Evolutionary conservation across 2,888 invertebrate species (phyloP), one percentile per base, ranked within the genome.

Genomic region (Nowickia ferox): DNA sequence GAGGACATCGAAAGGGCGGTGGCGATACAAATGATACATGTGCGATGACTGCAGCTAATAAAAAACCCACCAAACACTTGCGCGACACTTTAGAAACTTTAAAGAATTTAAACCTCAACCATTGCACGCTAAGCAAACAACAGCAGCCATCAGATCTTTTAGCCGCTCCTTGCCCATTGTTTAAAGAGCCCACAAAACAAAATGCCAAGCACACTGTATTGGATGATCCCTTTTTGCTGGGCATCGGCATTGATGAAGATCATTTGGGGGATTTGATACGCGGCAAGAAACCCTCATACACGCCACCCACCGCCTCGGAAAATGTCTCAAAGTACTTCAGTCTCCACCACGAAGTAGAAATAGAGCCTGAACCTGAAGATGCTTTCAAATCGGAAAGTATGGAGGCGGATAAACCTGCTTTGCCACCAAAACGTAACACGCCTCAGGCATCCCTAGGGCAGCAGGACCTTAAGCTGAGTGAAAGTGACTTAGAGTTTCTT

Each of bases 161-260:
- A 65, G 19, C 17, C 44, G 66, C 10, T 9, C 79, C 51, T 17
- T 55, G 75, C 40, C 57, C n/a, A 42, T 10, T 69, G 13, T 61
- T 61, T 8, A 80, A 68, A 38, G 91, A 92, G 66, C 88, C 89
- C 42, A 92, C 91, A 30, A 91, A 92, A 78, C 87, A 90, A 80
- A 91, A 91, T 88, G 92, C 92, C 87, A 90, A 89, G 86, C 92
- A 93, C n/a, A 93, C 93, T 22, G 90, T 93, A n/a, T 89, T 93
- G 8, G 93, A 93, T 86, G 93, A 93, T 90, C 93, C 93, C 78
- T 93, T 93, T 89, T 88, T 93, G 13, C 90, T 93, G 66, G 93
- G 93, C 83, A 90, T 92, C 82, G 92, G 90, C 82, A 91, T 92
- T 84, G 92, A 91, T 84, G 92, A 90, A 46, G 90, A 92, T 88